Evolutionary conservation across 2,888 invertebrate species (phyloP).

Genomic region (Drosophila koepferae): DNA sequence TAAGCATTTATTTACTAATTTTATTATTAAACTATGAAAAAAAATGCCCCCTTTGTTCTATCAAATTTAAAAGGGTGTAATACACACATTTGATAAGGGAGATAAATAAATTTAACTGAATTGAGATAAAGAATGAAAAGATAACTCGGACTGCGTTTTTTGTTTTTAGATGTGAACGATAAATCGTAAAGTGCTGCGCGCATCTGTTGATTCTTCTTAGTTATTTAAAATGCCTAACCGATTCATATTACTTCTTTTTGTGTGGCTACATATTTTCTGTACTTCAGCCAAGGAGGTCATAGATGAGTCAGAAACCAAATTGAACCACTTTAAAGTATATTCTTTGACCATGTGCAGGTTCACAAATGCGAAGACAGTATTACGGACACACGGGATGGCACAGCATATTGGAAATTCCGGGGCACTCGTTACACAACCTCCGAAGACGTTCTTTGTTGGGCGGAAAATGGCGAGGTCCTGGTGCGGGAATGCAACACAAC

Average conservation of each 20-base stretch:
- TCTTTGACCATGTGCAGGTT: constrained; percentile 14
- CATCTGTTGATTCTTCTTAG: background rate
- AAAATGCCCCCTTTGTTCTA: background rate
- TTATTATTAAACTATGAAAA: background rate
- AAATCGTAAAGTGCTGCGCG: constrained; percentile 23
- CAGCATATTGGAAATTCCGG: constrained; percentile 59
- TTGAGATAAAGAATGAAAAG: constrained; percentile 42
- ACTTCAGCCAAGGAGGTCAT: constrained; percentile 27
- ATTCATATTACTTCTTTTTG: constrained; percentile 9
- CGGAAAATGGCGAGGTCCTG: constrained; percentile 39
- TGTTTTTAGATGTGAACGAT: constrained; percentile 17
- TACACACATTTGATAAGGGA: constrained; percentile 37
- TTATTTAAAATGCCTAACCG: constrained; percentile 23
- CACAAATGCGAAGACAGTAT: constrained; percentile 46
- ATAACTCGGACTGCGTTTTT: constrained; percentile 35
- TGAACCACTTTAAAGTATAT: background rate
- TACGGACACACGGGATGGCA: constrained; percentile 22
- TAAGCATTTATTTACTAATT: background rate
- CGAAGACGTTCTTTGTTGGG: constrained; percentile 59
- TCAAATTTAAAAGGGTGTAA: constrained; percentile 10
- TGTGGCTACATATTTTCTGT: constrained; percentile 4
- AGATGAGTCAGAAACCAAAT: background rate
- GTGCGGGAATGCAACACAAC: constrained; percentile 62
- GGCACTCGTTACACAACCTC: constrained; percentile 52
- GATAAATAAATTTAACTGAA: constrained; percentile 46